Evolutionary conservation across 2,113 vertebrate genomes (phyloP), one percentile per base, ranked within the genome.

Genomic region (Thryonomys swinderianus): DNA sequence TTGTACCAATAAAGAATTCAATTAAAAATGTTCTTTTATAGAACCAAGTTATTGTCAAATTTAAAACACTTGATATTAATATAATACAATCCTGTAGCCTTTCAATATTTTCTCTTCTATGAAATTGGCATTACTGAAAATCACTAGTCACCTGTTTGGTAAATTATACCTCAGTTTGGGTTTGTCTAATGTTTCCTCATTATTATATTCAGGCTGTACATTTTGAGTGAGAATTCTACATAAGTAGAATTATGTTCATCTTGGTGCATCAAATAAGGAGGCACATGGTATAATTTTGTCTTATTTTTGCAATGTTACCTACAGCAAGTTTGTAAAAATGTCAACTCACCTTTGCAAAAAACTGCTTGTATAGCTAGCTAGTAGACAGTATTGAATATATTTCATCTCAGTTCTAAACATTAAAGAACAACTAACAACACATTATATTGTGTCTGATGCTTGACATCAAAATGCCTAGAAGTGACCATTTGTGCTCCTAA

Each of bases 61-160:
- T 86, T 62, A 88, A 93, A 87, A 62, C 18, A 67, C 53, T 82
- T 93, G 66, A 66, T 53, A 34, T 69, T 81, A 40, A 59, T 84
- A 69, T 0, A 67, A 67, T 42, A 61, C 5, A 90, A 4, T 34
- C 73, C 30, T 21, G 83, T 30, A 76, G 17, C 3, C 45, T 78
- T 74, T 93, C 78, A 85, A 53, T 51, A 42, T 71, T 85, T 86
- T 85, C 18, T 71, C 62, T 90, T 88, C 78, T 79, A n/a, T 79
- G 18, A 82, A 32, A n/a, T 2, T 42, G 48, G 48, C 8, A 71
- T 93, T 90, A 81, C 90, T 88, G 7, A 86, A 86, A 34, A 88
- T 32, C 57, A 48, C 14, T 95, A 27, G n/a, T 55, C 85, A 84
- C 37, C 74, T 76, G 6, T 86, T 94, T 81, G 80, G 40, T 53